Evolutionary conservation across 2,113 vertebrate species (phyloP).

Genomic region (Crotophaga sulcirostris): DNA sequence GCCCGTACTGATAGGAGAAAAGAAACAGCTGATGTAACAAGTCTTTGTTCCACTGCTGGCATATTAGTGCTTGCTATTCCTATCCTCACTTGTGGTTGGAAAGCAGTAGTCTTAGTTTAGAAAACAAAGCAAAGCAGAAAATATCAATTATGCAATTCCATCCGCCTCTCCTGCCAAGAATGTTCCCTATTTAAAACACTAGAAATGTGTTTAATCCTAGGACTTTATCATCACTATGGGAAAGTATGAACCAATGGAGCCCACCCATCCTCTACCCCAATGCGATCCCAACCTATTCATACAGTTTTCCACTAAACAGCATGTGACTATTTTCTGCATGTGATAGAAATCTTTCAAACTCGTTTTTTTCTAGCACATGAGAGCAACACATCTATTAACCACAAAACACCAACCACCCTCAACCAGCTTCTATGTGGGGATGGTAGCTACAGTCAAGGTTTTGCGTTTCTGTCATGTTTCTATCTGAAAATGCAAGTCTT

Average conservation of each 20-base stretch:
- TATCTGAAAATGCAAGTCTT: neutral
- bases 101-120: neutral
- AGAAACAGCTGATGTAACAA: neutral
- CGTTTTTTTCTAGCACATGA: neutral
- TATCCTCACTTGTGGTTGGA: neutral
- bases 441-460: neutral
- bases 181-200: neutral
- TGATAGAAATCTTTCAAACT: neutral
- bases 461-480: neutral
- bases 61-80: neutral
- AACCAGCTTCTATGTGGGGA: neutral
- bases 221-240: neutral
- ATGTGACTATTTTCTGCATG: neutral
- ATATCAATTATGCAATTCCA: neutral
- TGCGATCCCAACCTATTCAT: neutral
- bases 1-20: neutral
- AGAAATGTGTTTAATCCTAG: neutral
- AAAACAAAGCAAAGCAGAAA: conserved; percentile 18
- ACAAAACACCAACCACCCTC: neutral
- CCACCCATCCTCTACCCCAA: neutral
- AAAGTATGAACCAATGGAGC: neutral
- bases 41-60: neutral
- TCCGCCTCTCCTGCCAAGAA: neutral
- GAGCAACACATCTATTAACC: neutral
- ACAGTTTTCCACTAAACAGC: neutral